Evolutionary conservation across 2,797 vertebrate genomes (phyloP), one percentile per base, ranked within the genome.

Genomic region (Microcaecilia unicolor): DNA sequence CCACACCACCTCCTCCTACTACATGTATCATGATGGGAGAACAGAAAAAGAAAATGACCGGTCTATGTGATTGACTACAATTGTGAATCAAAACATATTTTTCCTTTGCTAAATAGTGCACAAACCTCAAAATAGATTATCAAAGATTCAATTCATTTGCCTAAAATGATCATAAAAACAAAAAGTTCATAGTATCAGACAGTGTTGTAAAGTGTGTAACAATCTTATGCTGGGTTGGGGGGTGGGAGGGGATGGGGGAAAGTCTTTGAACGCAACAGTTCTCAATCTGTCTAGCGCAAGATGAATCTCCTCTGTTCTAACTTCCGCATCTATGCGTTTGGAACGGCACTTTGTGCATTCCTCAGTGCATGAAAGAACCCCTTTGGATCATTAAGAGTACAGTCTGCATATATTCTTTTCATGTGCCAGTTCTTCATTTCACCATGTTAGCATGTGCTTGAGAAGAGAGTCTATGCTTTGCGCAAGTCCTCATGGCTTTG

Each of bases 51-150:
- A n/a, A n/a, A 36, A 24, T 9, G 22, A 39, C 37, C 31, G n/a
- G n/a, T n/a, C n/a, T n/a, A n/a, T n/a, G n/a, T n/a, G n/a, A n/a
- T n/a, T n/a, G n/a, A 42, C n/a, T 2, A 2, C 18, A 51, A 52
- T 37, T 34, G 44, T 30, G 22, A 25, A 35, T 40, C 41, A 39
- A 35, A 38, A 34, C 7, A 29, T 25, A 29, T 9, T 13, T 28
- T 43, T 40, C 34, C 51, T 35, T 26, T 44, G 32, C 37, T 35
- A 46, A 61, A 27, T 41, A 31, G 47, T 24, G 40, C 47, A 31
- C 47, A 58, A 69, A 44, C n/a, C n/a, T 14, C 22, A 54, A 25
- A 59, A 46, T 19, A 60, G 64, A 63, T n/a, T n/a, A 46, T 22
- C 12, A 52, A 54, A 22, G 35, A 34, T 22, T 31, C 29, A 51